Base-by-base conservation (phyloP, 2,797 vertebrate species). In the Arnoldichthys spilopterus region DNA sequence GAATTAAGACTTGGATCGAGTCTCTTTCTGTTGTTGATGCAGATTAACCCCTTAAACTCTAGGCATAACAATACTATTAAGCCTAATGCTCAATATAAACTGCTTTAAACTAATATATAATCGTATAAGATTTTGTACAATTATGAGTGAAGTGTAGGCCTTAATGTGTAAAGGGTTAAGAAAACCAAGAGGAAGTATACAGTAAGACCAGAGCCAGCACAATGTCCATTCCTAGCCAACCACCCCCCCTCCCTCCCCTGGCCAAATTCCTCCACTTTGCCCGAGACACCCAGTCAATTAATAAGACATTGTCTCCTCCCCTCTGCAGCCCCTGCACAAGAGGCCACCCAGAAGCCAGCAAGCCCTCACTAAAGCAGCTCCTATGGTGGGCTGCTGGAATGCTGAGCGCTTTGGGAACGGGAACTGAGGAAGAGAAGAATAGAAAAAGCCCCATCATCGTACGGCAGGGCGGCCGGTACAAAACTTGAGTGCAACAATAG, bases 331-430 rank as follows among this genome's bases (percentile, higher is more conserved):
- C 49, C 80, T 85, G 90, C 86, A 91, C 89, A 93, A 91, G 89
- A 67, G 96, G 95, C 96, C 97, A 98, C 97, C 97, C 97, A 98
- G 94, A 95, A 97, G 95, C 91, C 90, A 88, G 75, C 86, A 88
- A 91, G 16, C 90, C 93, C 90, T 74, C 83, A 95, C 94, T 95
- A 96, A 95, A 95, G 95, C 95, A 91, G 95, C 97, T 95, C 94
- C 97, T 93, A 95, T 95, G 96, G 97, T 97, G 96, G 97, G 95
- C 97, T 93, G 94, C 94, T 96, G 94, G 97, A 95, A 97, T 95
- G 94, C 92, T 83, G 80, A 81, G 72, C 79, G 83, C 91, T 91
- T 92, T 91, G 86, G 91, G 88, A 90, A 79, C 74, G 86, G 74
- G 82, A 71, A 59, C 72, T 82, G 82, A 83, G 86, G 82, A 80